Evolutionary conservation across 2,888 invertebrate species (phyloP).

Genomic region (Pheosia gnoma): DNA sequence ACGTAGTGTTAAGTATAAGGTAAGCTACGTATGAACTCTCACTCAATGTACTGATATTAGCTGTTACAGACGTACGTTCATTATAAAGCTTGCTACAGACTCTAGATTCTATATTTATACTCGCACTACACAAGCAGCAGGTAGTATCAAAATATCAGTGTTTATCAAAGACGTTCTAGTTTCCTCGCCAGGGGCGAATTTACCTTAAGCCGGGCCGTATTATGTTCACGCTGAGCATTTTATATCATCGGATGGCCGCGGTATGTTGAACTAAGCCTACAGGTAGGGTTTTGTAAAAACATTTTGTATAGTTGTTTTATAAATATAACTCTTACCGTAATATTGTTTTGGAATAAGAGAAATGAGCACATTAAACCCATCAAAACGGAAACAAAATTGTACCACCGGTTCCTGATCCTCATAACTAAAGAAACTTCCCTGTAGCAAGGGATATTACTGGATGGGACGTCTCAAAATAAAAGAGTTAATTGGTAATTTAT

Average conservation of each 20-base stretch:
- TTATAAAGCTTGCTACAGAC: not conserved
- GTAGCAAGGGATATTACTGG: too few relatives aligned
- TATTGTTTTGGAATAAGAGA: too few relatives aligned
- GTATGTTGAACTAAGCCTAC: conserved; percentile 25
- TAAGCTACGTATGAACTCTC: too few relatives aligned
- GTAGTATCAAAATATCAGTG: conserved; percentile 13
- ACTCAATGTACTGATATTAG: too few relatives aligned
- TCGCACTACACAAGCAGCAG: conserved; percentile 3
- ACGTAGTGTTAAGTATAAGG: too few relatives aligned
- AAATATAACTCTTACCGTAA: too few relatives aligned
- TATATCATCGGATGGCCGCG: conserved; percentile 34
- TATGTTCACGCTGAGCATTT: conserved; percentile 29
- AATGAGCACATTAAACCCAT: too few relatives aligned
- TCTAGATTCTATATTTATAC: not conserved
- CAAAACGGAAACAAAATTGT: too few relatives aligned
- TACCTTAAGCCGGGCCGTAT: conserved; percentile 19
- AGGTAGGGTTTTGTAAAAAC: conserved; percentile 26
- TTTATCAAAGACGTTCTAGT: conserved; percentile 23
- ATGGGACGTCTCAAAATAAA: too few relatives aligned
- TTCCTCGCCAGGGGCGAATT: conserved; percentile 25
- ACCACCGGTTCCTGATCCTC: too few relatives aligned
- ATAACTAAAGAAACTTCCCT: too few relatives aligned
- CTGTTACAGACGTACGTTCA: not conserved
- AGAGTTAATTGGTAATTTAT: too few relatives aligned
- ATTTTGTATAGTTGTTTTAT: conserved; percentile 3